Conservation (phyloP, 2,797 vertebrate genomes). For the Ciconia nigra region DNA sequence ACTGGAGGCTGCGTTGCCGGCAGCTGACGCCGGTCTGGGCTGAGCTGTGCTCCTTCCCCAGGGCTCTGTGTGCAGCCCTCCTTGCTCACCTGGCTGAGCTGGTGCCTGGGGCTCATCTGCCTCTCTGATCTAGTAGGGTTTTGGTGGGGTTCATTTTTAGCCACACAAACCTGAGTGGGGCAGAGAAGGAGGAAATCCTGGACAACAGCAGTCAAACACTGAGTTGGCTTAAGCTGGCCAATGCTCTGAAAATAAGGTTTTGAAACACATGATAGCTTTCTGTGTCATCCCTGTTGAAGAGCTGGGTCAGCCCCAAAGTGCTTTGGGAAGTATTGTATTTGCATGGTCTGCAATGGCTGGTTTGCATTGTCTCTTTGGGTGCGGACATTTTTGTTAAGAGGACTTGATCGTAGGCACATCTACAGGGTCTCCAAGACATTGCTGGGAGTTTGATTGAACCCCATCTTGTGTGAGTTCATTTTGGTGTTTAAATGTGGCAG, state of each 20-base stretch:
- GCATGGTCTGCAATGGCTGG: background rate
- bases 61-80: background rate
- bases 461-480: background rate
- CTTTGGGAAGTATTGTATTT: background rate
- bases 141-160: background rate
- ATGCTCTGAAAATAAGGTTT: background rate
- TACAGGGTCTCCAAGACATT: background rate
- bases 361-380: background rate
- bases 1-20: accelerated
- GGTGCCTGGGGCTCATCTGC: background rate
- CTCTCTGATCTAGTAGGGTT: background rate
- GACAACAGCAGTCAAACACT: background rate
- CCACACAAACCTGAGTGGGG: background rate
- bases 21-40: background rate
- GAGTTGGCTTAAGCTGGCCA: background rate
- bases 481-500: background rate
- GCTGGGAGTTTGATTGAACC: background rate
- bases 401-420: background rate
- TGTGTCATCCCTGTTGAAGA: background rate
- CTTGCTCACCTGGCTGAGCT: accelerated
- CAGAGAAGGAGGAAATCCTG: background rate
- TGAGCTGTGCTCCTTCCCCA: background rate
- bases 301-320: background rate
- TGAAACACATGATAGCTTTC: background rate
- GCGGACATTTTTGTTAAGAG: background rate